A percentile compares a stretch with the other conserved stretches of the same genome.
Evolutionary conservation across 1,140 invertebrate species (phyloP).

Genomic region (Asobara japonica): DNA sequence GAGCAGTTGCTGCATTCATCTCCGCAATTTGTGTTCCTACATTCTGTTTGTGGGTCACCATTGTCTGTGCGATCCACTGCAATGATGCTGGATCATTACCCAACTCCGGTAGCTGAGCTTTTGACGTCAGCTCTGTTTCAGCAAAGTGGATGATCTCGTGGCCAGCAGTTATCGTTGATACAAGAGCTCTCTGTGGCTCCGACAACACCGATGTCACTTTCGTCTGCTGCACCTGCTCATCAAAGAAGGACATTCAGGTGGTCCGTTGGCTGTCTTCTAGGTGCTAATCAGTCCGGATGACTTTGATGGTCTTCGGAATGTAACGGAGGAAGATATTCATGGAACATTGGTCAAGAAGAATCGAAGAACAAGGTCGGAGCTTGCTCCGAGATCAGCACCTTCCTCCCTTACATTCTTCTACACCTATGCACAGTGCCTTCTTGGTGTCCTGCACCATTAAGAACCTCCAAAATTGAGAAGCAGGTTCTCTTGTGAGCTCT

Average conservation of each 20-base stretch:
- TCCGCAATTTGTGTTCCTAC: constrained; percentile 96
- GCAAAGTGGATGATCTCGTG: constrained; percentile 87
- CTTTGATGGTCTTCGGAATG: background rate
- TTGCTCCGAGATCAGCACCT: too few relatives aligned
- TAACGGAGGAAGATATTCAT: background rate
- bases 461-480: too few relatives aligned
- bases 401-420: too few relatives aligned
- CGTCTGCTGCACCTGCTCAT: constrained; percentile 81
- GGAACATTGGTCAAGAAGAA: background rate
- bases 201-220: constrained; percentile 84
- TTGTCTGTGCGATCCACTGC: constrained; percentile 92
- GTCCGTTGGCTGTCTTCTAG: background rate
- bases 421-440: too few relatives aligned
- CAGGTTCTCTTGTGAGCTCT: background rate
- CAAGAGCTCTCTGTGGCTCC: constrained; percentile 90
- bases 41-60: constrained; percentile 96
- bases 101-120: constrained; percentile 80
- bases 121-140: constrained; percentile 80
- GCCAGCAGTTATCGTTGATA: constrained; percentile 89
- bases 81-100: constrained; percentile 86
- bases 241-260: background rate
- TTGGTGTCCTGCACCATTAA: too few relatives aligned
- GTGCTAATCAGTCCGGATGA: background rate
- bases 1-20: constrained; percentile 98
- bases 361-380: too few relatives aligned